Evolutionary conservation across 2,888 invertebrate genomes (phyloP).

Genomic region (Hyposoter dolosus): DNA sequence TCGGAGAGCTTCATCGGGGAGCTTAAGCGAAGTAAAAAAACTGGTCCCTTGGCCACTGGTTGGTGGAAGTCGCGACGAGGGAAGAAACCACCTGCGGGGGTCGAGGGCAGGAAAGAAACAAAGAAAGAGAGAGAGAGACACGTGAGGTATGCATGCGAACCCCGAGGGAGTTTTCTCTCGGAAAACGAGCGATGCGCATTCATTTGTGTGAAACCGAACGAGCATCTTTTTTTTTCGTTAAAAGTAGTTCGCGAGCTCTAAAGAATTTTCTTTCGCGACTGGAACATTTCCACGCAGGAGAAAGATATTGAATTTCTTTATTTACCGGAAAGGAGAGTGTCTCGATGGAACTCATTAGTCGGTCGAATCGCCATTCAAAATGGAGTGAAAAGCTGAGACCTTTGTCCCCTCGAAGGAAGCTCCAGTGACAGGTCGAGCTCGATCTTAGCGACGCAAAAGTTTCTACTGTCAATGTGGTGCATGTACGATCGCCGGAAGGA

Average conservation of each 20-base stretch:
- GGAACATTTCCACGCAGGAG: background rate
- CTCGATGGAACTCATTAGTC: background rate
- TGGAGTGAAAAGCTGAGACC: constrained; percentile 8
- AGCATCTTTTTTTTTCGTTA: background rate
- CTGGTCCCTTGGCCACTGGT: constrained; percentile 18
- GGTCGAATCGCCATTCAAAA: background rate
- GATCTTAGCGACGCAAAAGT: constrained; percentile 42
- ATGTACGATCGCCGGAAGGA: constrained; percentile 62
- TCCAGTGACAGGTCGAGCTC: constrained; percentile 19
- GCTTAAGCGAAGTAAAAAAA: constrained; percentile 35
- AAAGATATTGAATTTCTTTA: background rate
- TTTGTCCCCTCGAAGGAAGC: background rate
- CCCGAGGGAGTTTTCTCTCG: constrained; percentile 1
- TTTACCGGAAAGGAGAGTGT: background rate
- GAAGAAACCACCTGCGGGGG: constrained; percentile 8
- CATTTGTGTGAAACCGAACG: constrained; percentile 22
- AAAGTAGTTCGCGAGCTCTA: background rate
- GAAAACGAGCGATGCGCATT: constrained; percentile 28
- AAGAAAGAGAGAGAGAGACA: constrained; percentile 24
- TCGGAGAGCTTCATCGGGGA: constrained; percentile 50
- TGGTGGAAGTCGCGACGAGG: background rate
- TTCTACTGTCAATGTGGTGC: constrained; percentile 32
- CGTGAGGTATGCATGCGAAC: constrained; percentile 14
- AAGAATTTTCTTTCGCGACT: background rate
- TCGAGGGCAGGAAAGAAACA: constrained; percentile 39